Conservation (phyloP, 2,113 vertebrate species). For the Micronycteris hirsuta region DNA sequence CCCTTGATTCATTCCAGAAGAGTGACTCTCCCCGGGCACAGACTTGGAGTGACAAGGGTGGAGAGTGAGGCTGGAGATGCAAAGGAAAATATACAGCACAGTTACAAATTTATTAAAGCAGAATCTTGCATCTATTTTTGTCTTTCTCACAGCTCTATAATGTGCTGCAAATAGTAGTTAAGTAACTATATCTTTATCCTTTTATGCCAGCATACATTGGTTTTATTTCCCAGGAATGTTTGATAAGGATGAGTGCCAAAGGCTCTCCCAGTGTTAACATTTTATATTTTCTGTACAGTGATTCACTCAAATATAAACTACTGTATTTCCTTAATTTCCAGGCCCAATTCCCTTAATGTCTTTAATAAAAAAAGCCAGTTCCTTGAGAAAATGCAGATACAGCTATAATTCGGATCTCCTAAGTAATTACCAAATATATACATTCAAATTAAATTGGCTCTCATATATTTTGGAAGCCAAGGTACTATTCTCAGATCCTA, state of each 20-base stretch:
- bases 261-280: neutral
- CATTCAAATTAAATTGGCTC: constrained; percentile 49
- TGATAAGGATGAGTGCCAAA: neutral
- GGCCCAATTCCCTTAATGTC: neutral
- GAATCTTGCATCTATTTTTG: neutral
- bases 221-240: neutral
- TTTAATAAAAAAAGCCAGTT: constrained; percentile 40
- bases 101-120: neutral
- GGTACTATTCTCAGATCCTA: neutral
- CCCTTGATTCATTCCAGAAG: neutral
- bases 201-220: neutral
- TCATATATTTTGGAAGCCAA: constrained; percentile 33
- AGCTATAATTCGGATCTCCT: constrained; percentile 45
- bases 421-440: constrained; percentile 57
- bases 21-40: neutral
- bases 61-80: neutral
- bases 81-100: neutral
- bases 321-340: constrained; percentile 45
- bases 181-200: neutral
- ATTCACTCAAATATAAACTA: neutral
- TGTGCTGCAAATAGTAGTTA: neutral
- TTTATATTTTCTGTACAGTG: neutral
- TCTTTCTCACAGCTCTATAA: neutral
- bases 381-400: constrained; percentile 52
- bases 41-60: neutral